These are phyloP conservation scores for Esperia sulphurella DNA, from an alignment of 2,888 invertebrate species.

Conservation along the genomic window DNA sequence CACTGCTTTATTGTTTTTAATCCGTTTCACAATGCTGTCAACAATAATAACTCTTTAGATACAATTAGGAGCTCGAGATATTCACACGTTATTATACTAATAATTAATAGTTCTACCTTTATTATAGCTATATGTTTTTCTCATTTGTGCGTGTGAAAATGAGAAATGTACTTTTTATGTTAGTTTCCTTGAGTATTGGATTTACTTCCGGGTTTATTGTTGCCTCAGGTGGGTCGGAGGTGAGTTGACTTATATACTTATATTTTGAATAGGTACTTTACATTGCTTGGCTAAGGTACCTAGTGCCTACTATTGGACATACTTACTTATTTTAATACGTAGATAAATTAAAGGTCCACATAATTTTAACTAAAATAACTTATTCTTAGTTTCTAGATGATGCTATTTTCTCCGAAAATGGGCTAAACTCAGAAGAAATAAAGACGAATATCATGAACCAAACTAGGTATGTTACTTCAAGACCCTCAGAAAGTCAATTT, in stretches of 20 bases:
- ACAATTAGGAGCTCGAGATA: constrained; percentile 4
- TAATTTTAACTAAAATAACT: too few relatives aligned
- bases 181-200: constrained; percentile 42
- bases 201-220: constrained; percentile 43
- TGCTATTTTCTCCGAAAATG: background rate
- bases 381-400: background rate
- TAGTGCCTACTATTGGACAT: too few relatives aligned
- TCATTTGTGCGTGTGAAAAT: constrained; percentile 29
- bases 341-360: too few relatives aligned
- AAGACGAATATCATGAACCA: background rate
- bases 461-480: background rate
- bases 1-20: background rate
- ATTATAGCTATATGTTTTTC: background rate
- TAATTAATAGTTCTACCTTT: background rate
- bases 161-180: constrained; percentile 44
- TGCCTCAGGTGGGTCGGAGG: constrained; percentile 37
- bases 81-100: background rate
- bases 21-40: background rate
- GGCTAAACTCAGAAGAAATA: constrained; percentile 1
- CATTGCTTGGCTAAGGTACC: too few relatives aligned
- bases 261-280: background rate
- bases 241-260: constrained; percentile 31
- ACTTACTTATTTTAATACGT: too few relatives aligned
- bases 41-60: constrained; percentile 18
- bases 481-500: background rate